phyloP scores from a whole-genome alignment of 1,140 invertebrate genomes.

The Frieseomelitta varia region DNA sequence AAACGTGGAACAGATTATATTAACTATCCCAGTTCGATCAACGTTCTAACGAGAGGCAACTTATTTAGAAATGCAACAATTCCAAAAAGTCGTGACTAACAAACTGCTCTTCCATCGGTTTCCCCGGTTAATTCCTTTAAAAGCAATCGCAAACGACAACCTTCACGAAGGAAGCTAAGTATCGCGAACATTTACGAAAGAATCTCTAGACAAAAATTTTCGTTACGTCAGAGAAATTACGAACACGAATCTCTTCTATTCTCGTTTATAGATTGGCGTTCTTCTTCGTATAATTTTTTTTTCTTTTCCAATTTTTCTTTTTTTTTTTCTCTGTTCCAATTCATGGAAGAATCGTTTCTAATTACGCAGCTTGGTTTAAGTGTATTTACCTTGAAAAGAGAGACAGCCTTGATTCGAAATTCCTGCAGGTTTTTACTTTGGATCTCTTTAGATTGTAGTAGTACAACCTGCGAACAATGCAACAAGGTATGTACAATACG shows the following conservation, averaged over 20 bases:
- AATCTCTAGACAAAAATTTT: background rate
- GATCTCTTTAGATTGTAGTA: slow-evolving; percentile 71
- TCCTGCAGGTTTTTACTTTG: slow-evolving; percentile 69
- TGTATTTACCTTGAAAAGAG: slow-evolving; percentile 69
- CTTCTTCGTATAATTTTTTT: background rate
- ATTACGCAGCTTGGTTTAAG: slow-evolving; percentile 59
- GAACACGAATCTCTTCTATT: background rate
- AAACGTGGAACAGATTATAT: too few relatives aligned
- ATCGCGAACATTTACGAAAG: background rate
- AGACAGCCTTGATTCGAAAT: slow-evolving; percentile 67
- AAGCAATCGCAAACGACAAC: background rate
- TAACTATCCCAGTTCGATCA: background rate
- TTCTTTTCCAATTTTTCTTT: background rate
- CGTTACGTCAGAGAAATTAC: background rate
- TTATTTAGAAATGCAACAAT: background rate
- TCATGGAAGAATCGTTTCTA: slow-evolving; percentile 42
- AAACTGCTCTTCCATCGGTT: slow-evolving; percentile 63
- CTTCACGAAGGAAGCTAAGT: background rate
- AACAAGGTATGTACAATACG: slow-evolving; percentile 71
- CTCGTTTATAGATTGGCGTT: slow-evolving; percentile 18
- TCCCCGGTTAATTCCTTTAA: background rate
- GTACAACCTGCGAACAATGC: slow-evolving; percentile 70
- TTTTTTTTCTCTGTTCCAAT: background rate
- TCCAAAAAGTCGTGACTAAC: slow-evolving; percentile 27
- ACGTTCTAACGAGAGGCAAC: background rate